Evolutionary conservation across 2,113 vertebrate species (phyloP), one percentile per base, ranked within the genome.

Genomic region (Saimiri boliviensis): DNA sequence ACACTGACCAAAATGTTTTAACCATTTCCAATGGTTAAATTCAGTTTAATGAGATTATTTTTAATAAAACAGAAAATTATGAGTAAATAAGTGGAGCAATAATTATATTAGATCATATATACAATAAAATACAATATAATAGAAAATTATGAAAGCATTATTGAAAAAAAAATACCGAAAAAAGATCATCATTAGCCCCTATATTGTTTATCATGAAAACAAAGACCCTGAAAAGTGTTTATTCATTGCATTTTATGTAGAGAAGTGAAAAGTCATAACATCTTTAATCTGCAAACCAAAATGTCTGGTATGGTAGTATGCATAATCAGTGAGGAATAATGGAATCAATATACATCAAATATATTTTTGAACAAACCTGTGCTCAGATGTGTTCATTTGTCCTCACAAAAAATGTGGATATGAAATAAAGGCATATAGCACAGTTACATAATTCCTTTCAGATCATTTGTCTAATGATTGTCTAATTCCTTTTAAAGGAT

Each of bases 361-460:
- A 30, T 52, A 45, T 91, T 91, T 91, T 47, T 83, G 81, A 85
- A 40, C 40, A 92, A 91, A 93, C 52, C 49, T 68, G 12, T 90
- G 8, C 8, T 76, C 45, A 68, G 0, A 60, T 74, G 12, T 68
- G 68, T 3, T 71, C 40, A 58, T 45, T 56, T 86, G 4, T 87
- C 32, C 17, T 79, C 56, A 76, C 1, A 27, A 27, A 45, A 45
- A 6, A 20, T 30, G 37, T 52, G 23, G 21, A 83, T 82, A 32
- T 52, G 83, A 90, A 68, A 25, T 19, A 76, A 90, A 87, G 5
- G 0, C 1, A 37, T 77, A 86, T 32, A 71, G 11, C 79, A 2
- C 56, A 89, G 7, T 32, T 80, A 11, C 8, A 11, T 93, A 37
- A 47, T 54, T 77, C 9, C 11, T 82, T 96, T 89, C 68, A 19